Evolutionary conservation across 23 tunicate species (phyloP).

Genomic region (Phallusia fumigata): DNA sequence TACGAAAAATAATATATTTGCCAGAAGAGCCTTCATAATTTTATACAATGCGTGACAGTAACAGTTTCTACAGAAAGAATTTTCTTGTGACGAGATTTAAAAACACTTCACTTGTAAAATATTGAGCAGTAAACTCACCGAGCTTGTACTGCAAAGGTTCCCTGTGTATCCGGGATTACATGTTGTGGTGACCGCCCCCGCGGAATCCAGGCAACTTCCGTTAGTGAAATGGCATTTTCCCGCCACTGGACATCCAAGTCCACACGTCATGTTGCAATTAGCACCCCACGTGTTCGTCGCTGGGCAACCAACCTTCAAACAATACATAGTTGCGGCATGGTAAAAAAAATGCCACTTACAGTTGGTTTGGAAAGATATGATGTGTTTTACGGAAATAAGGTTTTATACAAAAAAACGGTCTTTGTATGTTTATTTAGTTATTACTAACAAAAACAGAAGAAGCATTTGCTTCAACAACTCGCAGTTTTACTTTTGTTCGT

Average conservation of each 20-base stretch:
- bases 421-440: too few relatives aligned
- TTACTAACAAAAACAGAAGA: too few relatives aligned
- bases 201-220: neutral
- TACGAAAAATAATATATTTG: too few relatives aligned
- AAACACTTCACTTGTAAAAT: neutral
- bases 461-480: too few relatives aligned
- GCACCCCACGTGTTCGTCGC: slow-evolving; percentile 23
- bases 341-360: neutral
- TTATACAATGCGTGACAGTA: too few relatives aligned
- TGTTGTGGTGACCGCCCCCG: neutral
- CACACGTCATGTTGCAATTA: slow-evolving; percentile 20
- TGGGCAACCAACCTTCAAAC: slow-evolving; percentile 17
- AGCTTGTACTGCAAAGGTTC: neutral
- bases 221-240: neutral
- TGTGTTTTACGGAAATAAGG: too few relatives aligned
- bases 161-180: neutral
- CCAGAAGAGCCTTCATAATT: too few relatives aligned
- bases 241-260: slow-evolving; percentile 12
- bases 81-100: too few relatives aligned
- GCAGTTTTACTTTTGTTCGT: too few relatives aligned
- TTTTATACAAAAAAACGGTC: too few relatives aligned
- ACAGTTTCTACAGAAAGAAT: too few relatives aligned
- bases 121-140: neutral
- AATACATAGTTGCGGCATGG: neutral
- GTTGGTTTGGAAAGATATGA: neutral